These are phyloP conservation scores for Plestiodon gilberti DNA, from an alignment of 2,113 vertebrate genomes.

Conservation along the genomic window DNA sequence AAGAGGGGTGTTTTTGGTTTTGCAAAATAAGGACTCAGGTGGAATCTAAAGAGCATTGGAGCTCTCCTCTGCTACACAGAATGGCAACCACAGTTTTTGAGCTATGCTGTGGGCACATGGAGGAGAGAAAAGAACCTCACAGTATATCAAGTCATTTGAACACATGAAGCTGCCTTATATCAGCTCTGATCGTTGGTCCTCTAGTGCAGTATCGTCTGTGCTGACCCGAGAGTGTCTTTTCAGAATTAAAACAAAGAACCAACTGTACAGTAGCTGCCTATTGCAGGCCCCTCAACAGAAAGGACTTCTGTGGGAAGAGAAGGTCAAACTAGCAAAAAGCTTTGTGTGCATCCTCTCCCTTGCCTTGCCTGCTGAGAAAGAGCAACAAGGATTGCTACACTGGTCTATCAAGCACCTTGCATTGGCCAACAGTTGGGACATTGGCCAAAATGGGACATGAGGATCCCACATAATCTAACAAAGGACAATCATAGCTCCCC, in stretches of 20 bases:
- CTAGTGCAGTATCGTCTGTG: too few species aligned
- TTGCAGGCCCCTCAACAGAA: slow-evolving; percentile 17
- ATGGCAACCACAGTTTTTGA: not conserved
- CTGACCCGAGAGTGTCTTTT: too few species aligned
- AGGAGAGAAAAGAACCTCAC: not conserved
- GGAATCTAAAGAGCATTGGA: not conserved
- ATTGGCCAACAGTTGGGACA: too few species aligned
- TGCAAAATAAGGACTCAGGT: not conserved
- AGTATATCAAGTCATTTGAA: not conserved
- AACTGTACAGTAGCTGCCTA: not conserved
- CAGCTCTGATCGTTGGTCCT: not conserved
- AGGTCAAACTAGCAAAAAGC: slow-evolving; percentile 6
- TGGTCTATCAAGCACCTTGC: not conserved
- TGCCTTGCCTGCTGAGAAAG: slow-evolving; percentile 7
- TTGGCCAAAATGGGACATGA: not conserved
- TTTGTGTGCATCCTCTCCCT: not conserved
- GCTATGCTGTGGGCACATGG: not conserved
- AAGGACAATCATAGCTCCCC: not conserved
- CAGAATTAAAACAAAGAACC: slow-evolving; percentile 23
- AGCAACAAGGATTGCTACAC: not conserved
- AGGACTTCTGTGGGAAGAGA: slow-evolving; percentile 8
- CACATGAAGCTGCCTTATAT: not conserved
- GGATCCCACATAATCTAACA: not conserved
- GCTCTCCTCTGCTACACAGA: too few species aligned
- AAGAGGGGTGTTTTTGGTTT: not conserved